Evolutionary conservation across 2,888 invertebrate genomes (phyloP).

Genomic region (Aricia artaxerxes): DNA sequence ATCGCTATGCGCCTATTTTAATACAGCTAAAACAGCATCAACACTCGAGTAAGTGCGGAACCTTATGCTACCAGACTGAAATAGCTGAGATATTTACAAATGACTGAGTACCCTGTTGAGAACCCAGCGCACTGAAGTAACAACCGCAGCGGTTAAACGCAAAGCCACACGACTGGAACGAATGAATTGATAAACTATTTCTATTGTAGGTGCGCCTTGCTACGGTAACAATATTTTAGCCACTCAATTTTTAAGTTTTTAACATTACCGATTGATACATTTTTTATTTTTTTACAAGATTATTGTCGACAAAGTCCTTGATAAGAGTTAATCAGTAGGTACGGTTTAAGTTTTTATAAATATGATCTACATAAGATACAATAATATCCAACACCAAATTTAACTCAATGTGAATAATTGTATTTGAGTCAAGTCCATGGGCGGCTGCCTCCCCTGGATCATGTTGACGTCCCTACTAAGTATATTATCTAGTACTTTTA

Average conservation of each 20-base stretch:
- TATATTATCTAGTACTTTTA: too few relatives aligned
- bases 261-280: too few relatives aligned
- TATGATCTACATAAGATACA: neutral
- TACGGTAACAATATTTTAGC: too few relatives aligned
- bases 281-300: too few relatives aligned
- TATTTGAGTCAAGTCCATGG: neutral
- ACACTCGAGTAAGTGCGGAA: conserved; percentile 17
- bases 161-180: neutral
- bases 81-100: conserved; percentile 30
- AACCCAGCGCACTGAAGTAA: neutral
- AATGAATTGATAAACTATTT: neutral
- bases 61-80: conserved; percentile 14
- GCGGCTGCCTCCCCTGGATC: too few relatives aligned
- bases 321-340: too few relatives aligned
- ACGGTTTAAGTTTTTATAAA: too few relatives aligned
- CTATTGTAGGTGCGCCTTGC: too few relatives aligned
- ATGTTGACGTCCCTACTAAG: too few relatives aligned
- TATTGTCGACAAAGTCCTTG: too few relatives aligned
- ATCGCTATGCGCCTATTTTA: neutral
- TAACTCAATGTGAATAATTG: neutral
- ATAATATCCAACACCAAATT: neutral
- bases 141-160: neutral
- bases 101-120: conserved; percentile 10
- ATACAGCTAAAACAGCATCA: conserved; percentile 21
- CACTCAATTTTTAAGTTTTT: too few relatives aligned